Percentiles rank a stretch among this genome's conserved stretches.
phyloP scores from a whole-genome alignment of 1,140 invertebrate genomes.

The Drosophila pandora region DNA sequence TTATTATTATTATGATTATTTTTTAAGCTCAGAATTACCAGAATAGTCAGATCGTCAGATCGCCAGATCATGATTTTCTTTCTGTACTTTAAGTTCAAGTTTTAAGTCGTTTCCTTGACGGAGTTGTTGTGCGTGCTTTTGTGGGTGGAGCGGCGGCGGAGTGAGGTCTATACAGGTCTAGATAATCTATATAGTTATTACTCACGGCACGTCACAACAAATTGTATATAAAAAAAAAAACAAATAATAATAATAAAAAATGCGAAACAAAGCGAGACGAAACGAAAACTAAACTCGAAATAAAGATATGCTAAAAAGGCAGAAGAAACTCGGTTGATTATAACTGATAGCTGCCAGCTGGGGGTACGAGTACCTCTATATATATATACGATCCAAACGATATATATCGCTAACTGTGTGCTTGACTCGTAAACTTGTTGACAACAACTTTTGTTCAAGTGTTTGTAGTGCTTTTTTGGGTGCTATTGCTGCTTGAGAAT shows the following conservation, averaged over 20 bases:
- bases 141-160: too few relatives aligned
- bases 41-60: background rate
- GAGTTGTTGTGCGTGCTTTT: conserved; percentile 53
- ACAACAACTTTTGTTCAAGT: conserved; percentile 62
- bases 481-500: conserved; percentile 56
- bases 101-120: conserved; percentile 48
- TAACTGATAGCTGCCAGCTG: conserved; percentile 26
- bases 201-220: conserved; percentile 77
- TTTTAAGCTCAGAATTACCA: background rate
- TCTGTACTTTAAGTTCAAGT: conserved; percentile 29
- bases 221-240: conserved; percentile 60
- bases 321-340: conserved; percentile 55
- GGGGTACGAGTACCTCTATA: conserved; percentile 5
- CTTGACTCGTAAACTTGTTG: conserved; percentile 70
- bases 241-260: conserved; percentile 15
- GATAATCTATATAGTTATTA: conserved; percentile 74
- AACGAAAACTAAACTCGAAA: conserved; percentile 69
- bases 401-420: conserved; percentile 4
- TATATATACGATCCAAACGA: background rate
- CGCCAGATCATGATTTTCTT: conserved; percentile 18
- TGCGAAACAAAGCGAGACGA: conserved; percentile 36
- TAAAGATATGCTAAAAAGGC: conserved; percentile 76
- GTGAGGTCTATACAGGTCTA: background rate
- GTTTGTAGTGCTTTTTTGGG: conserved; percentile 40
- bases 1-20: conserved; percentile 10